These are phyloP conservation scores for Montipora cactus DNA, from an alignment of 64 coral and sea anemone species.

Conservation along the genomic window DNA sequence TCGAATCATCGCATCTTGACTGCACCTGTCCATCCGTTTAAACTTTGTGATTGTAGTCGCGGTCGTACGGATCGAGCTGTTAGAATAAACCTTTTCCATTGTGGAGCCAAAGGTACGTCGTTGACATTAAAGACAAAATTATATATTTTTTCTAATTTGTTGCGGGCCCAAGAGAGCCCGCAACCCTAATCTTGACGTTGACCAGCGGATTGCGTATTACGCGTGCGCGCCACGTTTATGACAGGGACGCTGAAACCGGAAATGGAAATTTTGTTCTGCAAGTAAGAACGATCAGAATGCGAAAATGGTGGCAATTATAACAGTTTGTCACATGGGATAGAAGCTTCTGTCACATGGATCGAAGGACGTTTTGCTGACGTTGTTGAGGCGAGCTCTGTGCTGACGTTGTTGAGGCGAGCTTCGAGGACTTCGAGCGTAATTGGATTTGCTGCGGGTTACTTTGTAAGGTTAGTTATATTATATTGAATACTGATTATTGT, in stretches of 20 bases:
- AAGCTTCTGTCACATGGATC: too few species aligned
- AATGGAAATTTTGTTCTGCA: neutral
- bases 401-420: too few species aligned
- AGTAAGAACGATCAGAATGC: neutral
- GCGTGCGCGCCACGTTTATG: neutral
- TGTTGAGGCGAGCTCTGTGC: neutral
- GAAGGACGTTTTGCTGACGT: neutral
- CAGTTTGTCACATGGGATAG: neutral
- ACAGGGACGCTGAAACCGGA: neutral
- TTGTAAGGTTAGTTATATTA: too few species aligned
- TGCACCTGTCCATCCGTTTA: too few species aligned
- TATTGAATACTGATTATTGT: too few species aligned
- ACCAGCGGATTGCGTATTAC: neutral
- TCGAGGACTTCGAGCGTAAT: neutral
- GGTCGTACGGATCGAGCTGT: too few species aligned
- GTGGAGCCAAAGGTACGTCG: too few species aligned
- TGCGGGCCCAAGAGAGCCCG: slow-evolving; percentile 51
- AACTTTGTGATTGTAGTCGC: too few species aligned
- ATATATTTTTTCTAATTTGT: neutral
- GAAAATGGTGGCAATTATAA: neutral
- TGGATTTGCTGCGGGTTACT: neutral
- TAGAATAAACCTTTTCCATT: too few species aligned
- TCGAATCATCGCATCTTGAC: too few species aligned
- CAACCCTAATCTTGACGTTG: slow-evolving; percentile 41
- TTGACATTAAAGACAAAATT: too few species aligned